Percentiles rank a stretch among this genome's conserved stretches.
These are phyloP conservation scores for Aplocera efformata DNA, from an alignment of 2,888 invertebrate genomes.

Conservation along the genomic window DNA sequence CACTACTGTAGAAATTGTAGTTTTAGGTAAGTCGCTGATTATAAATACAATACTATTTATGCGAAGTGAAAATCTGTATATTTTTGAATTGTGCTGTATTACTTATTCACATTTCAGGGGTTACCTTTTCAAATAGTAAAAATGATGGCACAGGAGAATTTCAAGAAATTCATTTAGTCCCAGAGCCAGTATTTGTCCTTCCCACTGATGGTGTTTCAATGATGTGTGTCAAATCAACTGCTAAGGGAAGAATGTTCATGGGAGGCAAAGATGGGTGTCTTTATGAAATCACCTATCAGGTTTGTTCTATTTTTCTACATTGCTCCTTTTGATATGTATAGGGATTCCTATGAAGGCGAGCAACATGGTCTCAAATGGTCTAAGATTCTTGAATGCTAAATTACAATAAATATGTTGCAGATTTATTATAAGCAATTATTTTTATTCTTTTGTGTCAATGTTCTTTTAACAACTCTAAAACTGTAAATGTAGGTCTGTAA, in stretches of 20 bases:
- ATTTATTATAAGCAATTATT: too few relatives aligned
- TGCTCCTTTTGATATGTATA: too few relatives aligned
- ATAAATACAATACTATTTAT: neutral
- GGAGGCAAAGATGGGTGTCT: constrained; percentile 96
- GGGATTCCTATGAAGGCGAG: too few relatives aligned
- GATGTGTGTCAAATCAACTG: constrained; percentile 89
- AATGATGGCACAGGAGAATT: constrained; percentile 70
- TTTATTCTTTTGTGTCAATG: too few relatives aligned
- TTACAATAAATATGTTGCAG: too few relatives aligned
- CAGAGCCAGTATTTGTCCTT: constrained; percentile 95
- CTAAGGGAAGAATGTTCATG: constrained; percentile 94
- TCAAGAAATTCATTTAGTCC: constrained; percentile 93
- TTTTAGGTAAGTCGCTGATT: constrained; percentile 85
- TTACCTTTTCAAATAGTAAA: constrained; percentile 78
- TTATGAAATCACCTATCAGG: constrained; percentile 97
- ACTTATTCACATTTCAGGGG: too few relatives aligned
- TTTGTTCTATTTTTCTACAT: constrained; percentile 41
- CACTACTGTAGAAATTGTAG: constrained; percentile 96
- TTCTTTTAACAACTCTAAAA: too few relatives aligned
- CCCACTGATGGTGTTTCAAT: constrained; percentile 94
- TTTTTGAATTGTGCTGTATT: too few relatives aligned
- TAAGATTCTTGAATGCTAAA: too few relatives aligned
- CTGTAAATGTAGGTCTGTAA: too few relatives aligned
- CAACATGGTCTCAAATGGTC: too few relatives aligned
- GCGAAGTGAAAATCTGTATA: too few relatives aligned